A percentile compares a stretch with the other conserved stretches of the same genome.
phyloP scores from a whole-genome alignment of 2,797 vertebrate genomes.

The Acanthis flammea region DNA sequence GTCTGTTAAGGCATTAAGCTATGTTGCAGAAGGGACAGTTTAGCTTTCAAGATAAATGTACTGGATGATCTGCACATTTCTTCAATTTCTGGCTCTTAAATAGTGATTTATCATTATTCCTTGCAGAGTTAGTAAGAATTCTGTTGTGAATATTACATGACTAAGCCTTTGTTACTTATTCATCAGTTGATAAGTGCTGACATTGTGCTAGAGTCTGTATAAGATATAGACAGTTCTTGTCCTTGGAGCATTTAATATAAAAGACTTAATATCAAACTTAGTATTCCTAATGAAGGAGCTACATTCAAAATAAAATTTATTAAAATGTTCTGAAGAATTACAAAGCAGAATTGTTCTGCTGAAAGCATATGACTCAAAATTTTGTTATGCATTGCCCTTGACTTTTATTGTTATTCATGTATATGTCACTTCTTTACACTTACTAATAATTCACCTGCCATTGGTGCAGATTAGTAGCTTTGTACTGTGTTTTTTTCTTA shows the following conservation, averaged over 20 bases:
- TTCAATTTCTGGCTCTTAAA: not conserved
- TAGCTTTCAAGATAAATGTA: not conserved
- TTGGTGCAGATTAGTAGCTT: not conserved
- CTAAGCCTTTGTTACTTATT: not conserved
- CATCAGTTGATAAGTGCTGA: not conserved
- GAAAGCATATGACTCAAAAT: not conserved
- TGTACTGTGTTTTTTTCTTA: not conserved
- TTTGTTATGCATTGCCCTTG: not conserved
- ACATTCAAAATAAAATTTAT: not conserved
- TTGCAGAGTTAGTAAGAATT: not conserved
- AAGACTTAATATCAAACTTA: not conserved
- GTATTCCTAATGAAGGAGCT: not conserved
- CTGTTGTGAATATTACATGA: not conserved
- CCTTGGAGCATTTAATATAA: rapidly evolving
- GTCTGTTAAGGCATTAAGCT: not conserved
- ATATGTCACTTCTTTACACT: not conserved
- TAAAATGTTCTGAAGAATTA: not conserved
- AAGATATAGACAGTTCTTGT: not conserved
- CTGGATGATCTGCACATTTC: not conserved
- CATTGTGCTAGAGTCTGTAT: not conserved
- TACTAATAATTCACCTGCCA: not conserved
- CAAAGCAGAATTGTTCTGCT: not conserved
- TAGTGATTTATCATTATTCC: not conserved
- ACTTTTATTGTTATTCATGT: not conserved
- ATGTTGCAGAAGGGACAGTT: not conserved